Conservation (phyloP, 2,797 vertebrate species). For the Vipera ursinii region DNA sequence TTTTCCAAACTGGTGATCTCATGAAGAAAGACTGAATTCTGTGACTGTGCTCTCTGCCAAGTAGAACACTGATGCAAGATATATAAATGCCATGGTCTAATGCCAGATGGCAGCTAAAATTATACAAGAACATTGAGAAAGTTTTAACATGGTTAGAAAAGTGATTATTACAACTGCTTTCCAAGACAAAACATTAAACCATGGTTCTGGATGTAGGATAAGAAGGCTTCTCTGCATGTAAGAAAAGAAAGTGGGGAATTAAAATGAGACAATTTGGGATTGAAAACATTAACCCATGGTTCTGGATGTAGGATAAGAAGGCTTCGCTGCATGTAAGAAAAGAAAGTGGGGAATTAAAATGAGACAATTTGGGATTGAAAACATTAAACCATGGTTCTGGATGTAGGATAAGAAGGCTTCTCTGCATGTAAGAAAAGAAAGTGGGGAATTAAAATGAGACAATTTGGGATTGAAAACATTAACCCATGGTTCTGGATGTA, state of each 20-base stretch:
- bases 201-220: not conserved
- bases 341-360: not conserved
- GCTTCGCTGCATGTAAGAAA: not conserved
- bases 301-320: not conserved
- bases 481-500: not conserved
- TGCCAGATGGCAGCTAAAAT: conserved; percentile 15
- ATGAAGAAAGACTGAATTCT: conserved; percentile 20
- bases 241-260: not conserved
- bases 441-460: no score
- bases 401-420: not conserved
- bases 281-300: not conserved
- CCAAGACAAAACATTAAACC: not conserved
- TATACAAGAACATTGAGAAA: not conserved
- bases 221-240: not conserved
- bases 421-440: not conserved
- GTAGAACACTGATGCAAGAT: not conserved
- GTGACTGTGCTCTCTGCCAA: not conserved
- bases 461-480: not conserved
- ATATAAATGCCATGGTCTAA: conserved; percentile 4
- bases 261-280: not conserved
- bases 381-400: not conserved
- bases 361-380: not conserved
- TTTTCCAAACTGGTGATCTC: conserved; percentile 22
- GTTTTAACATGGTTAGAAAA: not conserved
- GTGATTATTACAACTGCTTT: not conserved